Base-by-base conservation (phyloP, 2,797 vertebrate genomes). In the Sebastes itinus region DNA sequence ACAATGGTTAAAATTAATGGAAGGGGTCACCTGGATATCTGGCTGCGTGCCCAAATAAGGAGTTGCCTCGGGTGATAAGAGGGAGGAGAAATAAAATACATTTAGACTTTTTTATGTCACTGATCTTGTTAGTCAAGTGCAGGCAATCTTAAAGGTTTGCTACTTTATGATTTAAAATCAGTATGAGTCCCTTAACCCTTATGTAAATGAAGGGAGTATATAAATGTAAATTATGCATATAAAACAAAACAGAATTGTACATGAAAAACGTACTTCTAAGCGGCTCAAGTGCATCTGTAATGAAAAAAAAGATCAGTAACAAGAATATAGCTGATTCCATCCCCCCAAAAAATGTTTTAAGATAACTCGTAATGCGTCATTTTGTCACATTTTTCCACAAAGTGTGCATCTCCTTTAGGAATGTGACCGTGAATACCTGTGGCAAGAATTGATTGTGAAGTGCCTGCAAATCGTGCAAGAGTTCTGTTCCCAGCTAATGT, bases 401-500 rank as follows among this genome's bases (percentile, higher is more conserved):
- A 55, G 23, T 10, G 6, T n/a, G 3, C 20, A 9, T 70, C 49
- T 52, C 56, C 33, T 49, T 58, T 1, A 58, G 55, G 56, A 27
- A 20, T 52, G 8, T 72, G 54, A 55, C 58, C 33, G 14, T 52
- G 58, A 78, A 28, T 69, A 58, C 59, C 73, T 83, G 77, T 22
- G 71, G 66, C 81, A 69, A 69, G 69, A 54, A 25, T 12, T 59
- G 62, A 71, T 77, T 28, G 74, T 70, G 72, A 83, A 81, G 77
- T 49, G 69, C 70, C 64, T 68, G 70, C 59, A 77, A 71, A 70
- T 67, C 30, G 38, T 12, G 61, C 68, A 42, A 33, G 42, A 75
- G 82, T 60, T 33, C 65, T 78, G 75, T 77, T 82, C 81, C 72
- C 77, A 74, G 83, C 81, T 89, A 87, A 80, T 72, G 78, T 88